Conservation (phyloP, 2,113 vertebrate species). For the Climacteris rufus region DNA sequence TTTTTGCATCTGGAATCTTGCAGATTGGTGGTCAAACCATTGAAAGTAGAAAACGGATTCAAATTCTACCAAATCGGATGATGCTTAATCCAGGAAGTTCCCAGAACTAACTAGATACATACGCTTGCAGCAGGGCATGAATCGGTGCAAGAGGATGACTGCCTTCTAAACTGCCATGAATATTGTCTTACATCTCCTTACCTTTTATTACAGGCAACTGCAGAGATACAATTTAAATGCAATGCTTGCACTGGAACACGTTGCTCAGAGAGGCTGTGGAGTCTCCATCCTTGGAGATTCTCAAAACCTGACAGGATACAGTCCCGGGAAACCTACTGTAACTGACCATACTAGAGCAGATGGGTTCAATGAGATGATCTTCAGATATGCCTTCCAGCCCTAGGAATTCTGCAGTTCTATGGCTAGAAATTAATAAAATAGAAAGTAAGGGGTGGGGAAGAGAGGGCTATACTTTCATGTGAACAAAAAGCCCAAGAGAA, state of each 20-base stretch:
- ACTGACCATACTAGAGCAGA: neutral
- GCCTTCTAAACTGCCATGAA: neutral
- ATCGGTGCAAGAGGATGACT: neutral
- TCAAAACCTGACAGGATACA: neutral
- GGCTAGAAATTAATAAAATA: neutral
- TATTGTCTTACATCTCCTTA: neutral
- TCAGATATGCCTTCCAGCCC: neutral
- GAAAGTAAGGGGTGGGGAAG: accelerated
- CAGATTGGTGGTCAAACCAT: neutral
- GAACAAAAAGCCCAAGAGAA: neutral
- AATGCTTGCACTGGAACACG: neutral
- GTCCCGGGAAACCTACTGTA: neutral
- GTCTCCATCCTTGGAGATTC: neutral
- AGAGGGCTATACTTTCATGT: neutral
- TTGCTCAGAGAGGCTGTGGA: neutral
- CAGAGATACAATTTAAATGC: neutral
- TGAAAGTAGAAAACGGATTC: neutral
- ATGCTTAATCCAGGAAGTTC: neutral
- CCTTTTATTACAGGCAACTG: neutral
- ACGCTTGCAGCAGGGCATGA: neutral
- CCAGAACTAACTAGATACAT: neutral
- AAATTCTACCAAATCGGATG: neutral
- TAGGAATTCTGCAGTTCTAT: neutral
- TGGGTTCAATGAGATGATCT: neutral
- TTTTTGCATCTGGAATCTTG: neutral